Base-by-base conservation (phyloP, 2,888 invertebrate genomes). In the Psylliodes chrysocephalus region DNA sequence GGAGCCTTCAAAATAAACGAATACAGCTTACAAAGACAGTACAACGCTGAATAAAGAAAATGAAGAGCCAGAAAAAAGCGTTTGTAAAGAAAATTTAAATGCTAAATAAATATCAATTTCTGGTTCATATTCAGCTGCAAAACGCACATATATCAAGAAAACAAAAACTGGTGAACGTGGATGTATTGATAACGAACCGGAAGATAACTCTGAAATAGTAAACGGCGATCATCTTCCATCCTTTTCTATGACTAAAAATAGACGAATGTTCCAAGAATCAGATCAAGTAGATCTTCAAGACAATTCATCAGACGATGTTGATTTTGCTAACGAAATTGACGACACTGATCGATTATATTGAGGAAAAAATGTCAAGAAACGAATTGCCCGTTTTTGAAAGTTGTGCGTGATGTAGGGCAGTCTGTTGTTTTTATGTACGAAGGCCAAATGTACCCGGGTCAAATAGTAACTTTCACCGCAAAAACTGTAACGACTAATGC, bases 341-440 rank as follows among this genome's bases (percentile, higher is more conserved):
- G 28, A 28, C 4, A 28, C 4, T 28, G 28, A 28, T 28, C 8
- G 28, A 28, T 28, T 28, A 4, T 8, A 8, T n/a, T n/a, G n/a
- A n/a, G n/a, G n/a, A n/a, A n/a, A n/a, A n/a, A n/a, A n/a, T n/a
- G n/a, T 28, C 28, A 8, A 28, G 5, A 28, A 8, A 28, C 4
- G 8, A 28, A 28, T 8, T 6, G 4, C 8, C 4, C 4, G 28
- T 52, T 52, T 19, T 10, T 14, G n/a, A 42, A 52, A 14, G 52
- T 60, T 60, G 54, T 35, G 12, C 18, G 57, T 30, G 22, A 49
- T 49, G 38, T 59, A n/a, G 63, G 63, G n/a, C 51, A 51, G 51
- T 63, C 51, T 63, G 57, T 57, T 57, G 30, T 25, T 10, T 63
- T 57, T 40, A 52, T 30, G 3, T 63, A 52, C 35, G 64, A 64